Conservation (phyloP, 2,888 invertebrate species). For the Tetranychus truncatus region DNA sequence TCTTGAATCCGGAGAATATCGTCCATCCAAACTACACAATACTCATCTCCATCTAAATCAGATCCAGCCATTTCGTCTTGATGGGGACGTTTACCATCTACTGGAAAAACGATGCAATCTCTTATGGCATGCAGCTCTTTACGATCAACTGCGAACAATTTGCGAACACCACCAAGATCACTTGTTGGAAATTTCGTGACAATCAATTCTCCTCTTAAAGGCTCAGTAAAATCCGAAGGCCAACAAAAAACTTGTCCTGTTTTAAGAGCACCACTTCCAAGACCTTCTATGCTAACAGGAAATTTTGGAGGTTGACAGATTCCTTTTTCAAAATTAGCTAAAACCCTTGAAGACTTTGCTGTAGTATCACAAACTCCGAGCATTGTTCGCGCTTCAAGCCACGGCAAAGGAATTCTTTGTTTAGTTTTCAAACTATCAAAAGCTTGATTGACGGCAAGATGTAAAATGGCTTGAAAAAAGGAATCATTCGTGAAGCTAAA, state of each 20-base stretch:
- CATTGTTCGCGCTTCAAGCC: not conserved
- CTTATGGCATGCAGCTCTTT: not conserved
- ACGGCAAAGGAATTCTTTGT: not conserved
- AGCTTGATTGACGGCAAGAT: not conserved
- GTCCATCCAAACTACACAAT: conserved; percentile 30
- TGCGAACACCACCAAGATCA: not conserved
- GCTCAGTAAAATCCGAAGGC: not conserved
- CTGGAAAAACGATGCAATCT: not conserved
- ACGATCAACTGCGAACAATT: not conserved
- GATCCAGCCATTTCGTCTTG: conserved; percentile 32
- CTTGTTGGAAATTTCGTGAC: not conserved
- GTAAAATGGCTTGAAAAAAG: not conserved
- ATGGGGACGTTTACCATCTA: not conserved
- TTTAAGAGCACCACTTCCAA: not conserved
- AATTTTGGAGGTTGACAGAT: conserved; percentile 7
- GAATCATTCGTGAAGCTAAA: not conserved
- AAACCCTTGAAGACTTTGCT: not conserved
- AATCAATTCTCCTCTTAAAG: not conserved
- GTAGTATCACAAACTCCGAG: not conserved
- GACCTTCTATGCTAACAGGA: not conserved
- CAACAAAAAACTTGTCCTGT: not conserved
- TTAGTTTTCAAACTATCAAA: not conserved
- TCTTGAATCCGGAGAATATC: not conserved
- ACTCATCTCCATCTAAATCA: conserved; percentile 34
- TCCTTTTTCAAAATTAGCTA: not conserved